Base-by-base conservation (phyloP, 2,797 vertebrate species). In the Microcaecilia unicolor region DNA sequence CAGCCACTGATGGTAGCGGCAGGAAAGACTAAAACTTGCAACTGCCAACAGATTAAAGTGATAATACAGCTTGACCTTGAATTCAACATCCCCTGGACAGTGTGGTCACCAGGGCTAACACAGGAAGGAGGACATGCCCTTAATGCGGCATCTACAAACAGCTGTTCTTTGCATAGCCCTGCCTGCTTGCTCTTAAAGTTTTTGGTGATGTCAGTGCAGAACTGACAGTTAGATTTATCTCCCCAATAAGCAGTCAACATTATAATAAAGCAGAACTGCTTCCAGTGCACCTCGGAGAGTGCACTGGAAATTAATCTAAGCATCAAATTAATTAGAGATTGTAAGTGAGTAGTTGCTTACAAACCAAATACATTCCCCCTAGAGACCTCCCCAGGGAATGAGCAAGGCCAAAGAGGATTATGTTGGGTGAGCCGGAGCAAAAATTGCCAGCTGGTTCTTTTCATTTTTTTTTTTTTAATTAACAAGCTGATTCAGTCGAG, bases 251-350 rank as follows among this genome's bases (percentile, higher is more conserved):
- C 64, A 70, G 75, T 75, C 70, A 77, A 78, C 74, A 69, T 69
- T 72, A 72, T 64, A 72, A 73, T 74, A 78, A 75, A 64, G 70
- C 67, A 67, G 78, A 78, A 71, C 72, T 74, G 72, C 70, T 74
- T 75, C 67, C 68, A 65, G 41, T 74, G 74, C 68, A 74, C 67
- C 74, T 78, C 72, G 74, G 74, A 70, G 68, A 75, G 63, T 67
- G 66, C 64, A 75, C 74, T 70, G 75, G 70, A 75, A 74, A 78
- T 75, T 74, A 78, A 78, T 78, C 72, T 75, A 70, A 78, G 74
- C 70, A 78, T 75, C 74, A 78, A 67, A 75, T 78, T 78, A 74
- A 76, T 78, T 78, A 76, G 64, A 65, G 64, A 66, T 75, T 71
- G 68, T 61, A 72, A 78, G 78, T 75, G 68, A 75, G 73, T 69